A percentile compares a stretch with the other conserved stretches of the same genome.
Conservation (phyloP, 1,140 invertebrate species). For the Geopemphigus sp. region DNA sequence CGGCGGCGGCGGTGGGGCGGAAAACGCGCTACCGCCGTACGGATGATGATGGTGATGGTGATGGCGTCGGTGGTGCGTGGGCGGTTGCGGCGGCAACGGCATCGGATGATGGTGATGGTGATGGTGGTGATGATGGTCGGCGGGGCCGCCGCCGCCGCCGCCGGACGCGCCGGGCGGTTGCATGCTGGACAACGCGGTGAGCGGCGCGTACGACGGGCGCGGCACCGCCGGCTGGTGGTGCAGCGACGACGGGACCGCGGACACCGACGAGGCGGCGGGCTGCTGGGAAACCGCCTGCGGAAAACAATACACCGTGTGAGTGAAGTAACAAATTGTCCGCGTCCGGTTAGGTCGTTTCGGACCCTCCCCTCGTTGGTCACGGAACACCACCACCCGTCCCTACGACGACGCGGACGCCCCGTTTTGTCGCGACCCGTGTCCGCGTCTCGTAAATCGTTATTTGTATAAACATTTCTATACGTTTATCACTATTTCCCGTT, state of each 20-base stretch:
- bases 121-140: slow-evolving; percentile 51
- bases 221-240: not conserved
- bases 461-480: too few species aligned
- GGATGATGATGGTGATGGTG: slow-evolving; percentile 53
- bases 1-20: slow-evolving; percentile 51
- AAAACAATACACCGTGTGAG: not conserved
- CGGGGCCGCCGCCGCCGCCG: slow-evolving; percentile 53
- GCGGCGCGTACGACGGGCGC: slow-evolving; percentile 65
- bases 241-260: not conserved
- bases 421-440: too few species aligned
- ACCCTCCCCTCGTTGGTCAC: too few species aligned
- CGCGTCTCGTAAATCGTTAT: too few species aligned
- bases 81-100: slow-evolving; percentile 49
- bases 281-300: slow-evolving; percentile 20
- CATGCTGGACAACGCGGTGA: slow-evolving; percentile 82
- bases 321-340: too few species aligned
- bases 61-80: slow-evolving; percentile 52
- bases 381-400: too few species aligned
- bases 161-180: slow-evolving; percentile 66
- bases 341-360: too few species aligned
- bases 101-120: slow-evolving; percentile 51
- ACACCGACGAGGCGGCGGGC: not conserved
- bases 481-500: too few species aligned
- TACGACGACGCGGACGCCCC: too few species aligned
- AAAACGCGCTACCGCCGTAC: slow-evolving; percentile 54